These are phyloP conservation scores for Dolichotis patagonum DNA, from an alignment of 2,113 vertebrate species.

Conservation along the genomic window DNA sequence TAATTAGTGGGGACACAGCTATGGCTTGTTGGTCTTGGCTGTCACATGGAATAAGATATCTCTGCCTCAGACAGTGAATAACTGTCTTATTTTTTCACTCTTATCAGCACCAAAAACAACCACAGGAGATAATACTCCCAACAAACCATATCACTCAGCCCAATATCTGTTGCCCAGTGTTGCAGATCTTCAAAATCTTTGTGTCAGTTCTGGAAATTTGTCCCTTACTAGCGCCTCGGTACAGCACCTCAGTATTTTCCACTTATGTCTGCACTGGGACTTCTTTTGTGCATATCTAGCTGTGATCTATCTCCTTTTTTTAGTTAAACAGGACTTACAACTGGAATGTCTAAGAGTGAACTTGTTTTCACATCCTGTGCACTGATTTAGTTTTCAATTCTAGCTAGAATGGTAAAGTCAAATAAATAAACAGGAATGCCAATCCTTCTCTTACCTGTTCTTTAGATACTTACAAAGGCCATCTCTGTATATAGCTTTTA, in stretches of 20 bases:
- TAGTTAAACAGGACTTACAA: neutral
- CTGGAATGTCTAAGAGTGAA: neutral
- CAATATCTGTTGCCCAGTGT: neutral
- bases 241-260: neutral
- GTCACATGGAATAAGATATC: neutral
- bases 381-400: neutral
- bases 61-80: neutral
- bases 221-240: neutral
- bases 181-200: neutral
- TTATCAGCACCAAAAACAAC: neutral
- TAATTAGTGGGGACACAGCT: neutral
- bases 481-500: neutral
- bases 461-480: neutral
- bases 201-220: too few relatives aligned
- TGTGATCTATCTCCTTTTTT: neutral
- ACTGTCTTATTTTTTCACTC: neutral
- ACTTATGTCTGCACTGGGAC: neutral
- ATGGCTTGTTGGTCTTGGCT: neutral
- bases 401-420: neutral
- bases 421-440: neutral
- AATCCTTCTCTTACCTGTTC: neutral
- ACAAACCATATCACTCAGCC: neutral
- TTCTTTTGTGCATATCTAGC: neutral
- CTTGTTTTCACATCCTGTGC: neutral
- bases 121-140: neutral